Evolutionary conservation across 2,888 invertebrate species (phyloP).

Genomic region (Eubasilissa splendida): DNA sequence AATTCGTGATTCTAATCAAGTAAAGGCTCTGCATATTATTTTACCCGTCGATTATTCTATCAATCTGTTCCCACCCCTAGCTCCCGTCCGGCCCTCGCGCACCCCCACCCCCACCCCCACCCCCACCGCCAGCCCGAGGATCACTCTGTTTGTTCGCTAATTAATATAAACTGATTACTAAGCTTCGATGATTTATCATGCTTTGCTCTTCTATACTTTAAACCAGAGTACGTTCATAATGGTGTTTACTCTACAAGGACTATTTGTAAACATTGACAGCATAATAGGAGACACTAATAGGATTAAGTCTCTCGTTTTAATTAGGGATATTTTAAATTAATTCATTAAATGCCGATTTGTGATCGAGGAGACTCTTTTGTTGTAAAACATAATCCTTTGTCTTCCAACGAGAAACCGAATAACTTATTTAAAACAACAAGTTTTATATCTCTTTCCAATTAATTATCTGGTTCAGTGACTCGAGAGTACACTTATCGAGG

Average conservation of each 20-base stretch:
- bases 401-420: too few relatives aligned
- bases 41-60: conserved; percentile 14
- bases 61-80: conserved; percentile 3
- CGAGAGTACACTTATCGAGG: too few relatives aligned
- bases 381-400: too few relatives aligned
- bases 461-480: too few relatives aligned
- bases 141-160: conserved; percentile 57
- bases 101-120: conserved; percentile 22
- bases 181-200: conserved; percentile 58
- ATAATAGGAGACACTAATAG: conserved; percentile 27
- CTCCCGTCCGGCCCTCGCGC: conserved; percentile 32
- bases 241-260: conserved; percentile 18
- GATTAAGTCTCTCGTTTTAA: conserved; percentile 3
- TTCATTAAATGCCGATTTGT: too few relatives aligned
- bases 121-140: conserved; percentile 23
- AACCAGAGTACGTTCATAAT: conserved; percentile 43
- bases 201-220: conserved; percentile 33
- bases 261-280: conserved; percentile 43
- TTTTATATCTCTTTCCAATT: too few relatives aligned
- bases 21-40: not conserved
- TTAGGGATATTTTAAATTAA: conserved; percentile 1
- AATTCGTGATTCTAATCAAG: not conserved
- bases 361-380: too few relatives aligned
- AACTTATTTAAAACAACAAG: too few relatives aligned
- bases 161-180: conserved; percentile 59